Percentiles rank a stretch among this genome's conserved stretches.
These are phyloP conservation scores for Xyrichtys novacula DNA, from an alignment of 2,797 vertebrate species.

Conservation along the genomic window DNA sequence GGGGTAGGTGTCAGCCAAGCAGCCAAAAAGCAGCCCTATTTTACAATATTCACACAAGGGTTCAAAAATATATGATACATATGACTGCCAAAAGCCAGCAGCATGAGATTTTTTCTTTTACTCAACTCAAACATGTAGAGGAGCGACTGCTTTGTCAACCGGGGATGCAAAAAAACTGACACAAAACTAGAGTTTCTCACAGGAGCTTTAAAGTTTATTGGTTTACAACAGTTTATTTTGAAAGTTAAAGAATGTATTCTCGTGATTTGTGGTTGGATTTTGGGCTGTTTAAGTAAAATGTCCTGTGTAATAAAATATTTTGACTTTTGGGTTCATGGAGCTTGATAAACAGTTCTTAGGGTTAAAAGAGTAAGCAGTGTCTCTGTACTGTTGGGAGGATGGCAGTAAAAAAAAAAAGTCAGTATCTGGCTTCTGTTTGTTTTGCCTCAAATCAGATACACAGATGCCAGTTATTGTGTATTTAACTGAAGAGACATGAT, in stretches of 20 bases:
- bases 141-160: too few relatives aligned
- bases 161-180: too few relatives aligned
- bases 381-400: background rate
- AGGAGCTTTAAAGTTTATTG: too few relatives aligned
- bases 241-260: too few relatives aligned
- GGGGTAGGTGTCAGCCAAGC: too few relatives aligned
- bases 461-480: background rate
- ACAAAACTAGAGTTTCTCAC: too few relatives aligned
- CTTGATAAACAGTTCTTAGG: background rate
- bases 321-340: background rate
- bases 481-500: conserved; percentile 19
- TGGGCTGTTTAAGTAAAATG: background rate
- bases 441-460: background rate
- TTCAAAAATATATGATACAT: too few relatives aligned
- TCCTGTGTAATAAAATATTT: background rate
- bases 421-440: background rate
- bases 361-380: background rate
- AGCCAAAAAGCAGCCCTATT: too few relatives aligned
- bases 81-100: too few relatives aligned
- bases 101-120: too few relatives aligned
- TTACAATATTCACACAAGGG: too few relatives aligned
- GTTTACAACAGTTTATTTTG: background rate
- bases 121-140: too few relatives aligned
- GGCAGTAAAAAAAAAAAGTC: background rate
- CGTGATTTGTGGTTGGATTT: background rate